Conservation (phyloP, 2,888 invertebrate genomes). For the Parelbella ahira region DNA sequence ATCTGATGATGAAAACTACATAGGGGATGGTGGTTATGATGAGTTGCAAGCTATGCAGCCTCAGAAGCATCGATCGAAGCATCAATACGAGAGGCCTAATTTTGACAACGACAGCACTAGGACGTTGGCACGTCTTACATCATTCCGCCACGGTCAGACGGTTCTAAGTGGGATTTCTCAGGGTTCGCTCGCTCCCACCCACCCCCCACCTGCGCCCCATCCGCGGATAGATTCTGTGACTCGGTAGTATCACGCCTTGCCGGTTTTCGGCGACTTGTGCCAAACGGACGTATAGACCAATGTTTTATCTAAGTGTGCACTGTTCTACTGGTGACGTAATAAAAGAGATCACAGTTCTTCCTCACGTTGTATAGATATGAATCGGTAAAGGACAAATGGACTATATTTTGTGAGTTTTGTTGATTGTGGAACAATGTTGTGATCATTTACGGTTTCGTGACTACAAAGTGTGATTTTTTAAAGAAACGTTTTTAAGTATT, state of each 20-base stretch:
- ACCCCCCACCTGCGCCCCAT: slow-evolving; percentile 65
- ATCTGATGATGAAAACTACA: slow-evolving; percentile 69
- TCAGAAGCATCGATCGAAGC: slow-evolving; percentile 59
- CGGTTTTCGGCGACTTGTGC: slow-evolving; percentile 78
- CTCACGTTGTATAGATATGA: slow-evolving; percentile 40
- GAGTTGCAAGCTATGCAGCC: slow-evolving; percentile 70
- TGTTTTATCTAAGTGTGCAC: slow-evolving; percentile 45
- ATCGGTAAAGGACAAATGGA: slow-evolving; percentile 31
- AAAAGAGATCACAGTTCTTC: slow-evolving; percentile 60
- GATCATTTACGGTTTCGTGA: slow-evolving; percentile 17
- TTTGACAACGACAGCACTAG: slow-evolving; percentile 64
- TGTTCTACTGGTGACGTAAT: slow-evolving; percentile 32
- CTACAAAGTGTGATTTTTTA: slow-evolving; percentile 2
- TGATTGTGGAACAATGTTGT: slow-evolving; percentile 19
- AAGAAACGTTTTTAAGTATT: not conserved
- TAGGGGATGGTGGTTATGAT: slow-evolving; percentile 65
- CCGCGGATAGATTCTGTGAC: slow-evolving; percentile 69
- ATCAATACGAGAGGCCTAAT: slow-evolving; percentile 74
- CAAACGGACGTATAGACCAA: slow-evolving; percentile 76
- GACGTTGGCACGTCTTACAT: slow-evolving; percentile 64
- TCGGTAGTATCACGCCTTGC: slow-evolving; percentile 78
- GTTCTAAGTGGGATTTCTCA: slow-evolving; percentile 45
- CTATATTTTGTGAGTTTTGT: slow-evolving; percentile 24
- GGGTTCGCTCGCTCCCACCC: slow-evolving; percentile 51
- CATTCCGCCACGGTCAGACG: slow-evolving; percentile 64